Percentiles rank a stretch among this genome's conserved stretches.
Evolutionary conservation across 1,140 invertebrate species (phyloP).

Genomic region (Aphelenchoides besseyi): DNA sequence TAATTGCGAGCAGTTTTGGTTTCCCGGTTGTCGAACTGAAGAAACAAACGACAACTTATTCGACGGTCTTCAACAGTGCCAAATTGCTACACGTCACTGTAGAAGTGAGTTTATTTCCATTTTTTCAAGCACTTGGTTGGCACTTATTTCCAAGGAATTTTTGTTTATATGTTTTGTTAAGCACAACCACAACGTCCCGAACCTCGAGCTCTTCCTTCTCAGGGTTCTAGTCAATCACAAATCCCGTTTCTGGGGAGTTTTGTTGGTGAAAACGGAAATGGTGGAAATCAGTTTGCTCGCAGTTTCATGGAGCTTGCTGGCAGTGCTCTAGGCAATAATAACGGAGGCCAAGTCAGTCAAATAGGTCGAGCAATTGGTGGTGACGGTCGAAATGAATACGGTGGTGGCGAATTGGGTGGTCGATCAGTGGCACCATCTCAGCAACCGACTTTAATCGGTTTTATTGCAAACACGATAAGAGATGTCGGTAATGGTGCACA

Average conservation of each 20-base stretch:
- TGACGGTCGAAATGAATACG: conserved; percentile 2
- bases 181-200: conserved; percentile 13
- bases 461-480: conserved; percentile 47
- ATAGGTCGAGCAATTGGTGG: neutral
- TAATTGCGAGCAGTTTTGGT: conserved; percentile 55
- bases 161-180: conserved; percentile 14
- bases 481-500: conserved; percentile 40
- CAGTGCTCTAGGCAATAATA: neutral
- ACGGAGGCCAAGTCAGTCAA: neutral
- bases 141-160: neutral
- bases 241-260: neutral
- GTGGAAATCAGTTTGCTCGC: neutral
- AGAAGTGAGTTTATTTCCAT: conserved; percentile 31
- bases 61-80: conserved; percentile 41
- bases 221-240: neutral
- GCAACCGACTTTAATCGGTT: conserved; percentile 44
- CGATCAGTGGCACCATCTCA: conserved; percentile 39
- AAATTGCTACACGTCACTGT: conserved; percentile 43
- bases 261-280: neutral
- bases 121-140: neutral
- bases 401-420: conserved; percentile 18
- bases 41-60: conserved; percentile 60
- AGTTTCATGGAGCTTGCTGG: neutral
- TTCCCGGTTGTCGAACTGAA: conserved; percentile 56
- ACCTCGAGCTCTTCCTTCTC: conserved; percentile 1